Base-by-base conservation (phyloP, 2,888 invertebrate genomes). In the Aphidius colemani region DNA sequence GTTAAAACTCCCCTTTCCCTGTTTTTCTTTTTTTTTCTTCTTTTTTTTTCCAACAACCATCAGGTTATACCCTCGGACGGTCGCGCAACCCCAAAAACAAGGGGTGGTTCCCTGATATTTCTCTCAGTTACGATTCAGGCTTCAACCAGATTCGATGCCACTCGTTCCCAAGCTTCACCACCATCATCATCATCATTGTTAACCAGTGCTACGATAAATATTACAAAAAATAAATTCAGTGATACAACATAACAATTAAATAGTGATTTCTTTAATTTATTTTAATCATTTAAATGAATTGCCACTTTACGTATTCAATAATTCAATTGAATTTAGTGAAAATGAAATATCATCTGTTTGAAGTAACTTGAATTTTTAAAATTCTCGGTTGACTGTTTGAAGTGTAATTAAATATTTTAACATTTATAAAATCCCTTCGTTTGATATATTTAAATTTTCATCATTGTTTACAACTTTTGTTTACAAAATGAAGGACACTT, bases 31-130 rank as follows among this genome's bases (percentile, higher is more conserved):
- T 55, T 51, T 30, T 55, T 7, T 18, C 51, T 50, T 44, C 41
- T 9, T 43, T 49, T 40, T 44, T 13, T 13, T 43, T 50, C 53
- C 61, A 30, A 13, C 39, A 40, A 11, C 53, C 30, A n/a, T 49
- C 43, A 30, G 40, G 46, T 57, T 48, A 39, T 45, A n/a, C 57
- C 67, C 61, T 59, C 56, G 53, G 66, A 59, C 51, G 66, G 66
- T 55, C 58, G 68, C 64, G 64, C 69, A 69, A 68, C 64, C 63
- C 68, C 67, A 55, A 65, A 70, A 64, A 69, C 70, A 70, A 77
- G 76, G 79, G 78, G 75, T 77, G 77, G 75, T 67, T 74, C 72
- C 74, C 74, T 61, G 70, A 67, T 71, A 67, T 70, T 75, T 70
- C 69, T 66, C 73, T 69, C 73, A 69, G 72, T 72, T 72, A 72